A percentile compares a stretch with the other conserved stretches of the same genome.
Evolutionary conservation across 2,888 invertebrate genomes (phyloP).

Genomic region (Lochmaea crataegi): DNA sequence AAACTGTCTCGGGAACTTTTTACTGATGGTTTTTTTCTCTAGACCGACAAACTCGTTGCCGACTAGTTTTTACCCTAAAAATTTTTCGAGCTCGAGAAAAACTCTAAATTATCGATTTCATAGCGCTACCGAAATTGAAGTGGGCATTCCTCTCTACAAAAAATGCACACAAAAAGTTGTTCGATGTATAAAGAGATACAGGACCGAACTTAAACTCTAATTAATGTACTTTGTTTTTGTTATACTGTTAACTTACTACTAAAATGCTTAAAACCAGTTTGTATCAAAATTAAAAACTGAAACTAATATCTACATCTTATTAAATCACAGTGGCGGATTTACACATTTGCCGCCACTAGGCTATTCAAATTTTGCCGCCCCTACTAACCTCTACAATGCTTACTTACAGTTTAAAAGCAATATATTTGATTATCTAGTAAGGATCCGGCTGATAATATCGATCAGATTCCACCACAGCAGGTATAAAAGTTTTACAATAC

Average conservation of each 20-base stretch:
- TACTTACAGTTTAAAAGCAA: too few relatives aligned
- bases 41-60: slow-evolving; percentile 59
- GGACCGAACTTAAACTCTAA: slow-evolving; percentile 22
- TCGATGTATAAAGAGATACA: slow-evolving; percentile 46
- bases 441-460: too few relatives aligned
- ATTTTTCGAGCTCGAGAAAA: slow-evolving; percentile 59
- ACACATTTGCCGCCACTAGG: too few relatives aligned
- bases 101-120: slow-evolving; percentile 61
- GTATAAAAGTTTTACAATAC: too few relatives aligned
- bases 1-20: slow-evolving; percentile 63
- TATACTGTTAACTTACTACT: background rate
- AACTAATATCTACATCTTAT: too few relatives aligned
- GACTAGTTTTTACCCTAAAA: slow-evolving; percentile 62
- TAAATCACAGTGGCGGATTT: too few relatives aligned
- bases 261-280: background rate
- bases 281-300: too few relatives aligned
- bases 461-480: too few relatives aligned
- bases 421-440: too few relatives aligned
- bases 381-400: too few relatives aligned
- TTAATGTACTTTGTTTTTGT: background rate
- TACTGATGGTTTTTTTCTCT: slow-evolving; percentile 58
- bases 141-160: slow-evolving; percentile 55
- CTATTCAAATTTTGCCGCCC: too few relatives aligned
- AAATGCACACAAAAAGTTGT: slow-evolving; percentile 51
- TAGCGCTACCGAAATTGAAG: slow-evolving; percentile 59